These are phyloP conservation scores for Cyclophora punctaria DNA, from an alignment of 2,888 invertebrate genomes.

Conservation along the genomic window DNA sequence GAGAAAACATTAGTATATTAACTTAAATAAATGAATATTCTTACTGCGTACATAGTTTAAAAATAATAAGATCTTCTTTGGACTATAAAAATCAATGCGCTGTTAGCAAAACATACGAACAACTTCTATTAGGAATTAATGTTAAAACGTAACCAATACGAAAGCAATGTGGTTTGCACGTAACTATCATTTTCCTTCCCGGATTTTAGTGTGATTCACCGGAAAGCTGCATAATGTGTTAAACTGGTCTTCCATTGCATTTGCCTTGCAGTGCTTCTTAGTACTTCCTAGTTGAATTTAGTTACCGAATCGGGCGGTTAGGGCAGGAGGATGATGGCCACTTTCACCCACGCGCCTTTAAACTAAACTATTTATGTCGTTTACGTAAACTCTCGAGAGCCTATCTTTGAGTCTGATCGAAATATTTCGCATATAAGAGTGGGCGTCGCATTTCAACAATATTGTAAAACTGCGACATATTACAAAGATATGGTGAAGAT, in stretches of 20 bases:
- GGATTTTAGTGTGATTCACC: slow-evolving; percentile 5
- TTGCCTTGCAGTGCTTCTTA: slow-evolving; percentile 14
- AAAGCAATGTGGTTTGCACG: not conserved
- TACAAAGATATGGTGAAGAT: no score
- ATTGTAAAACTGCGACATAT: no score
- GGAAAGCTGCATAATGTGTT: not conserved
- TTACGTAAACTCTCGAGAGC: slow-evolving; percentile 40
- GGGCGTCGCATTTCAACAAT: no score
- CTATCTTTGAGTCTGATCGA: slow-evolving; percentile 8
- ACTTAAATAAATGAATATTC: no score
- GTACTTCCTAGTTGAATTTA: slow-evolving; percentile 24
- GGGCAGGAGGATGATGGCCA: slow-evolving; percentile 31
- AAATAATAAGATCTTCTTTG: no score
- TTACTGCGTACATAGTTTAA: no score
- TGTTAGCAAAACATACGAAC: no score
- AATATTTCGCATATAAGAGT: no score
- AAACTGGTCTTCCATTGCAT: not conserved
- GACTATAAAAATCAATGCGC: no score
- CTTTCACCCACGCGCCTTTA: slow-evolving; percentile 44
- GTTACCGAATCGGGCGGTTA: slow-evolving; percentile 37
- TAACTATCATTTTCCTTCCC: slow-evolving; percentile 6
- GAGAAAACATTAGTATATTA: no score
- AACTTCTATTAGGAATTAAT: no score
- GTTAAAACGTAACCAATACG: not conserved
- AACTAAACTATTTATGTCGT: slow-evolving; percentile 24